These are phyloP conservation scores for Amphimallon solstitiale DNA, from an alignment of 2,888 invertebrate species.

Conservation along the genomic window DNA sequence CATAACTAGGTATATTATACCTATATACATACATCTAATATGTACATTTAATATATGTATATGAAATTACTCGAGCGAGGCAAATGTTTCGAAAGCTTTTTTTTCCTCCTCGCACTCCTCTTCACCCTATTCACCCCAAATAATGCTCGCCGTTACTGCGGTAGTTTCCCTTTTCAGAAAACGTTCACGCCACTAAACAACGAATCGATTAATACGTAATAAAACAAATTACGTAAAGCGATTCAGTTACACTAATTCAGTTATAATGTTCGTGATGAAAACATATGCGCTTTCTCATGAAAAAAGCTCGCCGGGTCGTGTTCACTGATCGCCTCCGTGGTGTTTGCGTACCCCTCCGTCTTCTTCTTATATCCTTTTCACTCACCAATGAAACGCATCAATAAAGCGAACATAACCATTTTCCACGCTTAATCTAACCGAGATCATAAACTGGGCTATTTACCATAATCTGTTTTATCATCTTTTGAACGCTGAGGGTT, in stretches of 20 bases:
- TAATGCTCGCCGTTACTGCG: constrained; percentile 5
- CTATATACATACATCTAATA: not conserved
- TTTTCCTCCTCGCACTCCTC: not conserved
- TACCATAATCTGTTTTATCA: constrained; percentile 20
- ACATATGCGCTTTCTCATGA: constrained; percentile 43
- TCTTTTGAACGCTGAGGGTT: not conserved
- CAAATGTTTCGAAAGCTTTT: constrained; percentile 16
- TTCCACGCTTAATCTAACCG: constrained; percentile 54
- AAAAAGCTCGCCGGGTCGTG: constrained; percentile 29
- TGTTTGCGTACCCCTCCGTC: not conserved
- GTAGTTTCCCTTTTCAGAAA: constrained; percentile 16
- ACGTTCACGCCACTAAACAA: constrained; percentile 31
- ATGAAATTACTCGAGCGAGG: constrained; percentile 11
- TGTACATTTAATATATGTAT: not conserved
- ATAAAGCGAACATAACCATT: constrained; percentile 49
- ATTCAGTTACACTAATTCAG: constrained; percentile 30
- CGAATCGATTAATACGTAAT: constrained; percentile 30
- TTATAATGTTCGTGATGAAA: constrained; percentile 36
- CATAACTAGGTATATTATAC: not conserved
- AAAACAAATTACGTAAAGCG: constrained; percentile 31
- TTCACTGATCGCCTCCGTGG: no score
- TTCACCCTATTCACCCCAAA: constrained; percentile 6
- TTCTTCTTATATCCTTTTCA: constrained; percentile 35
- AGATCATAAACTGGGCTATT: constrained; percentile 45
- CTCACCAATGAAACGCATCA: constrained; percentile 49